A percentile compares a stretch with the other conserved stretches of the same genome.
These are phyloP conservation scores for Rousettus madagascariensis DNA, from an alignment of 2,797 vertebrate genomes.

Conservation along the genomic window DNA sequence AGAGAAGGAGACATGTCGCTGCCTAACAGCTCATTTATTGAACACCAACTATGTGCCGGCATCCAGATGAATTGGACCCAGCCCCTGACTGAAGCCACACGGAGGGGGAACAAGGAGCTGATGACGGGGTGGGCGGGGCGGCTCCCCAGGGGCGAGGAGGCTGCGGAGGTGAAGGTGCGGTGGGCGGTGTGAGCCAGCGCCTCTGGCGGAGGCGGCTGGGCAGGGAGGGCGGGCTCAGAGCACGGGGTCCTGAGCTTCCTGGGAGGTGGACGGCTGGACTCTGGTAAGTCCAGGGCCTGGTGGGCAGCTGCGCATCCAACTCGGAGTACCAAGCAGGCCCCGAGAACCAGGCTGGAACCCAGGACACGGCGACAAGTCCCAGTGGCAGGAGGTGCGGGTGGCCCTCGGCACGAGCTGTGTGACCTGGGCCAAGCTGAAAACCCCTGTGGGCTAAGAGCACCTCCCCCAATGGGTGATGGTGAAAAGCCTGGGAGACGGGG, in stretches of 20 bases:
- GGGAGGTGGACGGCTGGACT: not conserved
- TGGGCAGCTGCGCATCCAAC: not conserved
- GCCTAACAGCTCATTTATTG: not conserved
- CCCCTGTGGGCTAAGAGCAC: not conserved
- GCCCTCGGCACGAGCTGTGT: not conserved
- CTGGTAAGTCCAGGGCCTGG: not conserved
- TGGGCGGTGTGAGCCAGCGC: no score
- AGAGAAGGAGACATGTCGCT: not conserved
- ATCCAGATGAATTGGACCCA: not conserved
- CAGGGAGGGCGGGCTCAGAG: not conserved
- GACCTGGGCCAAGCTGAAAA: not conserved
- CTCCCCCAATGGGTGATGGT: accelerated
- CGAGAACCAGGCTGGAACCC: no score
- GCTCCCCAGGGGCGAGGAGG: not conserved
- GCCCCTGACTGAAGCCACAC: not conserved
- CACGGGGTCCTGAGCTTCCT: not conserved
- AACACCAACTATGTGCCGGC: not conserved
- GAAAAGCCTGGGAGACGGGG: not conserved
- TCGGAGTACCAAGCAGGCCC: not conserved
- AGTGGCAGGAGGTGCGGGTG: not conserved
- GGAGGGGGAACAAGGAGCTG: not conserved
- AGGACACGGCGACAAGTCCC: not conserved
- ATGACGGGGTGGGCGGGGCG: not conserved
- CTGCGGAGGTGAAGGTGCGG: no score
- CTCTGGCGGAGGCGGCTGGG: not conserved